These are phyloP conservation scores for Eupithecia subfuscata DNA, from an alignment of 2,888 invertebrate species.

Conservation along the genomic window DNA sequence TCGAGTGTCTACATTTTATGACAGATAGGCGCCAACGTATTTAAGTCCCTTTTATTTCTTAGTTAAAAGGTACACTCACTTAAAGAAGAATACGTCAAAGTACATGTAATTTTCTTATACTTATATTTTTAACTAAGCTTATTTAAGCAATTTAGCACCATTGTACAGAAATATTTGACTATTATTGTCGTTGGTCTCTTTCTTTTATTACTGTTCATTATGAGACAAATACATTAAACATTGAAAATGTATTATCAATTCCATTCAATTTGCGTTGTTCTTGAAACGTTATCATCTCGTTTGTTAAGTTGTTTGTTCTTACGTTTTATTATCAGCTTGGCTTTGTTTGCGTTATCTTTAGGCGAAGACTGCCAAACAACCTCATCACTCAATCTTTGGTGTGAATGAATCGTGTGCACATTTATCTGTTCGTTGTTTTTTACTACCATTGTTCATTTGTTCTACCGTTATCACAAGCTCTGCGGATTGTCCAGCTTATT, in stretches of 20 bases:
- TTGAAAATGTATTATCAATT: not conserved
- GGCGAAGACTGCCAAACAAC: constrained; percentile 4
- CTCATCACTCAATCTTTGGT: constrained; percentile 13
- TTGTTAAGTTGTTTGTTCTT: constrained; percentile 18
- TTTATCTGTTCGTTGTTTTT: not conserved
- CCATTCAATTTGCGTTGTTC: constrained; percentile 1
- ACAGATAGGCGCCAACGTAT: constrained; percentile 8
- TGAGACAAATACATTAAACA: too few relatives aligned
- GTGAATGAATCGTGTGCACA: constrained; percentile 13
- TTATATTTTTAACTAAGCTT: not conserved
- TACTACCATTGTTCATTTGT: not conserved
- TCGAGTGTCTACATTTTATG: constrained; percentile 22
- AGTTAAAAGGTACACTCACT: not conserved
- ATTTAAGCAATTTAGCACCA: not conserved
- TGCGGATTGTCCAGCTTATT: not conserved
- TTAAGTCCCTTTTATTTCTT: not conserved
- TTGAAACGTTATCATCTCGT: constrained; percentile 15
- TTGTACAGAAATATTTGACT: not conserved
- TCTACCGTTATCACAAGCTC: not conserved
- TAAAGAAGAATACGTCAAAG: not conserved
- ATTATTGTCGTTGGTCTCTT: not conserved
- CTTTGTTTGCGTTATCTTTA: constrained; percentile 17
- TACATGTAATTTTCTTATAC: not conserved
- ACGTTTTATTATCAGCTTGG: constrained; percentile 12
- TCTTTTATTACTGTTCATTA: not conserved